phyloP scores from a whole-genome alignment of 2,888 invertebrate species.

The Abrostola tripartita region DNA sequence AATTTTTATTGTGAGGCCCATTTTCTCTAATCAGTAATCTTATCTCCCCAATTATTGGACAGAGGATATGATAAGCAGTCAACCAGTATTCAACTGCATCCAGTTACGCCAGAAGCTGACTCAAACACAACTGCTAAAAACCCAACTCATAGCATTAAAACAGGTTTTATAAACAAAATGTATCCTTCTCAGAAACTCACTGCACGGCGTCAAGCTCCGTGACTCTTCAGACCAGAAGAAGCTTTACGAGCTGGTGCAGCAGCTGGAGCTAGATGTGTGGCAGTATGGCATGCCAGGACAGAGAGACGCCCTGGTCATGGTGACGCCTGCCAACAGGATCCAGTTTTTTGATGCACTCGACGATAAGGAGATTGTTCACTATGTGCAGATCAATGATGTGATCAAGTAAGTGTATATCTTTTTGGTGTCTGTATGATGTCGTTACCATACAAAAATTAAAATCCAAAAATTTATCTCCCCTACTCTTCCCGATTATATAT shows the following conservation, averaged over 20 bases:
- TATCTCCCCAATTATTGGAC: no score
- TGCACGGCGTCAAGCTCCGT: slow-evolving; percentile 60
- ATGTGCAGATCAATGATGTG: slow-evolving; percentile 62
- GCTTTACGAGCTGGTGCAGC: slow-evolving; percentile 49
- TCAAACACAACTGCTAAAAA: no score
- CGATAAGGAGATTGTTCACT: slow-evolving; percentile 52
- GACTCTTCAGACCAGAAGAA: slow-evolving; percentile 49
- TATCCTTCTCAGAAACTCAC: slow-evolving; percentile 56
- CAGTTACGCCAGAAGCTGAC: no score
- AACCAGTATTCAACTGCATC: no score
- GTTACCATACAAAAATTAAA: no score
- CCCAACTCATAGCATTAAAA: not conserved
- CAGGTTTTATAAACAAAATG: not conserved
- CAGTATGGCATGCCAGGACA: slow-evolving; percentile 57
- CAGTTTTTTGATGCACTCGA: slow-evolving; percentile 58
- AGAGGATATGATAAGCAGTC: no score
- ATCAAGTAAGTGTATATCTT: slow-evolving; percentile 56
- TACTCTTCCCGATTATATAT: no score
- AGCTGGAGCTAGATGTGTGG: slow-evolving; percentile 65
- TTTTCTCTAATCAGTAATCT: no score
- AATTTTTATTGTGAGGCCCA: no score
- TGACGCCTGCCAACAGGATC: slow-evolving; percentile 53
- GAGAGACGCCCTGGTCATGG: slow-evolving; percentile 66
- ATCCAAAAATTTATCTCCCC: no score
- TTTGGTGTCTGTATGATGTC: not conserved